phyloP scores from a whole-genome alignment of 53 echinoderm and acorn worm genomes.

The Stichopus horrens region DNA sequence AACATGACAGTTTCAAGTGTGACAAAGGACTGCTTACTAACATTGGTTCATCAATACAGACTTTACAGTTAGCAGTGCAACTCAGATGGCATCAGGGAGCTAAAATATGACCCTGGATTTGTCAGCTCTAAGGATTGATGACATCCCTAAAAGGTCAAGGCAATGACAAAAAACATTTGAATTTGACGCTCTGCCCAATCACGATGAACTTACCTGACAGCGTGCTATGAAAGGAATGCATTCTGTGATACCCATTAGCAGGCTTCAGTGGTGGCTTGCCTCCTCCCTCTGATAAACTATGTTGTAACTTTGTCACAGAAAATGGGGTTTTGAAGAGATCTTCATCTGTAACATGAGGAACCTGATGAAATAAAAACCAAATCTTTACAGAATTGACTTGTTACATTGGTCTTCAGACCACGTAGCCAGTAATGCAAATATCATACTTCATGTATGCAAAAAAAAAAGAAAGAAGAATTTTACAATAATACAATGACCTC shows the following conservation, averaged over 20 bases:
- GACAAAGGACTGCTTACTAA: too few species aligned
- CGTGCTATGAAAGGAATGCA: slow-evolving; percentile 46
- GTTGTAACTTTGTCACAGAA: slow-evolving; percentile 25
- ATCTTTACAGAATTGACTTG: too few species aligned
- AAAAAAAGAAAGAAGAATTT: too few species aligned
- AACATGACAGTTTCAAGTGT: too few species aligned
- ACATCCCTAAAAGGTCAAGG: slow-evolving; percentile 41
- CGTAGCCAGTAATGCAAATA: too few species aligned
- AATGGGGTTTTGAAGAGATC: slow-evolving; percentile 33
- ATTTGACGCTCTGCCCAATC: not conserved
- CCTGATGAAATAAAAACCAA: not conserved
- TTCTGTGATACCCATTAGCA: slow-evolving; percentile 42
- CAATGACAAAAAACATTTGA: slow-evolving; percentile 6
- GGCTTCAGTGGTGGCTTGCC: not conserved
- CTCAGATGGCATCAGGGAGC: not conserved
- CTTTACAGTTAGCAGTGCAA: too few species aligned
- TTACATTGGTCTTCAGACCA: too few species aligned
- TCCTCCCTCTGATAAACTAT: slow-evolving; percentile 29
- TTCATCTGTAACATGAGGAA: not conserved
- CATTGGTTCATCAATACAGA: too few species aligned
- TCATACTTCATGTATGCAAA: too few species aligned
- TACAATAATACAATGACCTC: too few species aligned
- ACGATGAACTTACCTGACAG: slow-evolving; percentile 31
- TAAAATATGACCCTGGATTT: slow-evolving; percentile 28
- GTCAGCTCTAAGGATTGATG: slow-evolving; percentile 4